These are phyloP conservation scores for Xestia sexstrigata DNA, from an alignment of 2,888 invertebrate genomes.

Conservation along the genomic window DNA sequence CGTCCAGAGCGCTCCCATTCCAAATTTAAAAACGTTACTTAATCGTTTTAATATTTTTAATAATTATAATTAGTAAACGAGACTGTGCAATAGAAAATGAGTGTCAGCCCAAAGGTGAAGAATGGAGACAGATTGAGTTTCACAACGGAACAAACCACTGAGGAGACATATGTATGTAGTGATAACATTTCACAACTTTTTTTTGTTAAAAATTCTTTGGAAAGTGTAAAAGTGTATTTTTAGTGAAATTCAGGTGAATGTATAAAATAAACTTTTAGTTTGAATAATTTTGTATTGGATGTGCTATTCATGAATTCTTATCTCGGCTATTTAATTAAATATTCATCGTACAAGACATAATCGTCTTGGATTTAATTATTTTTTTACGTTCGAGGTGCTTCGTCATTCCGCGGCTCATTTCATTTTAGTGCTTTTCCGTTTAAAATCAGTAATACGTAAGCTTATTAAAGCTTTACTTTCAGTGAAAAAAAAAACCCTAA, in stretches of 20 bases:
- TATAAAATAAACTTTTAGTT: neutral
- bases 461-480: neutral
- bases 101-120: constrained; percentile 33
- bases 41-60: constrained; percentile 41
- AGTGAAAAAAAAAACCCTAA: neutral
- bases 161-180: constrained; percentile 51
- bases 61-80: constrained; percentile 27
- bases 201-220: neutral
- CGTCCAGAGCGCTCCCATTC: constrained; percentile 40
- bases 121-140: constrained; percentile 50
- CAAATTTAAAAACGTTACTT: constrained; percentile 55
- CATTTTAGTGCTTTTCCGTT: neutral
- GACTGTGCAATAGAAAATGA: constrained; percentile 52
- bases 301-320: neutral
- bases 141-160: constrained; percentile 35
- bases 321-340: neutral
- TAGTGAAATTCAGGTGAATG: constrained; percentile 8
- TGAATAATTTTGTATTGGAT: neutral
- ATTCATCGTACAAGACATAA: neutral
- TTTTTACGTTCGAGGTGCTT: neutral
- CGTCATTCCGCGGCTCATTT: neutral
- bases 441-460: neutral
- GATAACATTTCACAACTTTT: constrained; percentile 21
- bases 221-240: constrained; percentile 47
- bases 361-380: neutral